Percentiles rank a stretch among this genome's conserved stretches.
Evolutionary conservation across 2,888 invertebrate genomes (phyloP).

Genomic region (Geophilus truncorum): DNA sequence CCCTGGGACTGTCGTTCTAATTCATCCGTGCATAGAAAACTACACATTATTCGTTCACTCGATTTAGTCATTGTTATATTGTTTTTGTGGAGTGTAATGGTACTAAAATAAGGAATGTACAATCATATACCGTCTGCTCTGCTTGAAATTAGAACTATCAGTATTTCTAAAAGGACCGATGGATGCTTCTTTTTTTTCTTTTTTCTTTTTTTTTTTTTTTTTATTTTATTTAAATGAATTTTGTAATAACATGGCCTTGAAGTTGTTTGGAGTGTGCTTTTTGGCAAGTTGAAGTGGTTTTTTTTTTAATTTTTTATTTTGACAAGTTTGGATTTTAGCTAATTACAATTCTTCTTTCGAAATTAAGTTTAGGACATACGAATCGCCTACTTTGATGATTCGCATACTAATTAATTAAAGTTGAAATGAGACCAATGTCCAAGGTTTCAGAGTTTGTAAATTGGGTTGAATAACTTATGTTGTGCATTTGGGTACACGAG

Average conservation of each 20-base stretch:
- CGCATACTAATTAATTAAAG: constrained; percentile 25
- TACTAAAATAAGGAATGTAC: not conserved
- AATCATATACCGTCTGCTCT: no score
- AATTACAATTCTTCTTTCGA: constrained; percentile 1
- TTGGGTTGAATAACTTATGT: not conserved
- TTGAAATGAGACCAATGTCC: constrained; percentile 18
- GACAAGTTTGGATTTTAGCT: not conserved
- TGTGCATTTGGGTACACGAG: not conserved
- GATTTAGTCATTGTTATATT: not conserved
- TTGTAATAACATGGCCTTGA: not conserved
- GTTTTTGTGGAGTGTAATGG: not conserved
- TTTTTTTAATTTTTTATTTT: no score
- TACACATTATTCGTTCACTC: not conserved
- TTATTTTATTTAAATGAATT: not conserved
- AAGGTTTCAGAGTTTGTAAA: not conserved
- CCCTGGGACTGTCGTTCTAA: not conserved
- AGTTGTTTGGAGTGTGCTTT: not conserved
- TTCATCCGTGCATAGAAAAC: constrained; percentile 18
- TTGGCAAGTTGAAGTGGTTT: not conserved
- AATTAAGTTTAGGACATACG: constrained; percentile 18
- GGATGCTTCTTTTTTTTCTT: not conserved
- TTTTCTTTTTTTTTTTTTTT: not conserved
- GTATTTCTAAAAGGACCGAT: not conserved
- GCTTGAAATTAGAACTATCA: not conserved
- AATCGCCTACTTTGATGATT: not conserved